Evolutionary conservation across 2,888 invertebrate species (phyloP), one percentile per base, ranked within the genome.

Genomic region (Leptinotarsa haldemani): DNA sequence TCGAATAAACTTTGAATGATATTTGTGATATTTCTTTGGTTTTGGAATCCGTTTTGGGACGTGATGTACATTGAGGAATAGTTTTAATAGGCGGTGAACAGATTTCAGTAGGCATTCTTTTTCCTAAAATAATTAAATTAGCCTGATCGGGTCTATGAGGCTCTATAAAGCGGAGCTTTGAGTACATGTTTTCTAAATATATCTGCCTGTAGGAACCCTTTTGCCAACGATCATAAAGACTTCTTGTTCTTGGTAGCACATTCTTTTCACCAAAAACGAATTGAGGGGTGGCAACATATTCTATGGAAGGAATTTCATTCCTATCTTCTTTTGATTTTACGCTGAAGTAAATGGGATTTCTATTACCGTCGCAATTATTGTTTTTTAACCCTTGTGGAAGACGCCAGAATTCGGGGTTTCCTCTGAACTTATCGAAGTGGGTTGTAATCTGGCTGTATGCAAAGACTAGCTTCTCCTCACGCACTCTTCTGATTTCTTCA

Each of bases 381-480:
- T 77, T 75, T 58, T 71, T 75, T 64, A 86, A 77, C n/a, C 80
- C 74, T 2, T 73, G 53, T 2, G 87, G 86, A 47, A 84, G 64
- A 66, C 79, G 80, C 84, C 84, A 87, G 77, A 85, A 87, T 3
- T 78, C 80, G 20, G 87, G 87, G 75, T 85, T 85, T 63, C 87
- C 87, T 69, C 87, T 80, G 46, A 82, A 83, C 47, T 82, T 82
- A 79, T 86, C 85, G 58, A 84, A 84, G 66, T 83, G 69, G 4
- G 80, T 78, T 22, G 82, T 80, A 65, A 86, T 85, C 73, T 82
- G 84, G 9, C 84, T 79, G 73, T 84, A 83, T 9, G 84, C 82
- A 4, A 86, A 73, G 0, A 84, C 58, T 16, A 74, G 40, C 69
- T 84, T 83, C 40, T 85, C 84, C 78, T 87, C 85, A 61, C 79